phyloP scores from a whole-genome alignment of 2,113 vertebrate genomes.

The Malurus cyaneus region DNA sequence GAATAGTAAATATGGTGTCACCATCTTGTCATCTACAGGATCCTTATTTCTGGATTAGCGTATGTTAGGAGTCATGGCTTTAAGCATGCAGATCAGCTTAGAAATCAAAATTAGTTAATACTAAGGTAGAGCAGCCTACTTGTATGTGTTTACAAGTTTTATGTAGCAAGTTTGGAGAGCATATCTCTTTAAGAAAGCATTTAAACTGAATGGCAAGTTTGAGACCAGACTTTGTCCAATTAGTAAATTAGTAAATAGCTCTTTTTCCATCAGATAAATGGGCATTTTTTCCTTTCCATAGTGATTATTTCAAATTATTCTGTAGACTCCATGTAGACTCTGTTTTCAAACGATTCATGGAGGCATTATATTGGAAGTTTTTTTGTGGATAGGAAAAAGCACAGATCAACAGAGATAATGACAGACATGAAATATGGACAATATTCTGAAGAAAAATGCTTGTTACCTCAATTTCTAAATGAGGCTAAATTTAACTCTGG shows the following conservation, averaged over 20 bases:
- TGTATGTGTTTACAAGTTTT: background rate
- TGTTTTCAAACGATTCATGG: background rate
- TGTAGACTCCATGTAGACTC: background rate
- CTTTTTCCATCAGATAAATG: background rate
- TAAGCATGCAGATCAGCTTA: background rate
- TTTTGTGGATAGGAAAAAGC: background rate
- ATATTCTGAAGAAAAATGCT: background rate
- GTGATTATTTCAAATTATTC: background rate
- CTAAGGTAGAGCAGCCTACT: background rate
- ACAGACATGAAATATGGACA: background rate
- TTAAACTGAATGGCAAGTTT: background rate
- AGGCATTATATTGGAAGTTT: accelerated
- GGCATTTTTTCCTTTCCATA: background rate
- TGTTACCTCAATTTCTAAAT: background rate
- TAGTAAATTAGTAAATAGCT: background rate
- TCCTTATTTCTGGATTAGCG: background rate
- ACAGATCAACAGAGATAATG: background rate
- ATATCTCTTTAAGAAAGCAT: background rate
- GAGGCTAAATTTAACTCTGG: background rate
- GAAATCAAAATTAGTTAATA: background rate
- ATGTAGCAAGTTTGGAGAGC: background rate
- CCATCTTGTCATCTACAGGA: background rate
- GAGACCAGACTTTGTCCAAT: background rate
- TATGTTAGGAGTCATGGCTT: background rate
- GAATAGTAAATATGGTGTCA: background rate